A percentile compares a stretch with the other conserved stretches of the same genome.
These are phyloP conservation scores for Caenorhabditis virilis DNA, from an alignment of 2,888 invertebrate genomes.

Conservation along the genomic window DNA sequence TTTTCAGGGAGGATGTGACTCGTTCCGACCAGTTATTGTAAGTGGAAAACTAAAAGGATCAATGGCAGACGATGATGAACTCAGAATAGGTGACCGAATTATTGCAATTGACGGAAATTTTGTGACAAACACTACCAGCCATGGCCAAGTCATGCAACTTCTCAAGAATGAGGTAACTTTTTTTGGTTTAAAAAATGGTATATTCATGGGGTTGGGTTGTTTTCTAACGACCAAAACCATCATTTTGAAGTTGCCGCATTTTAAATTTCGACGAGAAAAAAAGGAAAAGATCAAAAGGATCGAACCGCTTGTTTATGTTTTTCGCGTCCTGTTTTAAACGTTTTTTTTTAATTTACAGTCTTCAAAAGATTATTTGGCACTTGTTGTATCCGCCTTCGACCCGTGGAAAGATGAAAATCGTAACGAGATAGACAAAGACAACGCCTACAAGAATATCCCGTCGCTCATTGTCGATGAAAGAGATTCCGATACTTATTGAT, in stretches of 20 bases:
- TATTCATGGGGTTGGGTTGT: no score
- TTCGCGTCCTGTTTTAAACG: neutral
- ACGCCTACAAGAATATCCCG: no score
- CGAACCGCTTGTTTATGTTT: neutral
- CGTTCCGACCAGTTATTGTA: constrained; percentile 24
- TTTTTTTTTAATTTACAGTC: neutral
- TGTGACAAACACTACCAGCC: constrained; percentile 22
- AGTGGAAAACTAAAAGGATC: constrained; percentile 18
- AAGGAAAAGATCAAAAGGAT: neutral
- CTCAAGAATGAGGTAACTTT: constrained; percentile 20
- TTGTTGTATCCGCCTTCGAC: constrained; percentile 5
- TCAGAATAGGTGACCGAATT: constrained; percentile 24
- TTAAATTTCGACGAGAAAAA: no score
- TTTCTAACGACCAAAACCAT: no score
- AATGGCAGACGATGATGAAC: constrained; percentile 30
- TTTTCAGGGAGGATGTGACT: constrained; percentile 21
- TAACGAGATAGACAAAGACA: constrained; percentile 16
- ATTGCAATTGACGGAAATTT: constrained; percentile 26
- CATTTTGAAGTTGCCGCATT: no score
- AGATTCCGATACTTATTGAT: no score
- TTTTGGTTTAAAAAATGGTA: neutral
- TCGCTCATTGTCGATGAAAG: no score
- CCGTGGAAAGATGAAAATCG: no score
- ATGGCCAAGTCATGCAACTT: constrained; percentile 24
- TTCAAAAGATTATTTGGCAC: constrained; percentile 6